phyloP scores from a whole-genome alignment of 2,888 invertebrate genomes.

The Tipula lateralis region DNA sequence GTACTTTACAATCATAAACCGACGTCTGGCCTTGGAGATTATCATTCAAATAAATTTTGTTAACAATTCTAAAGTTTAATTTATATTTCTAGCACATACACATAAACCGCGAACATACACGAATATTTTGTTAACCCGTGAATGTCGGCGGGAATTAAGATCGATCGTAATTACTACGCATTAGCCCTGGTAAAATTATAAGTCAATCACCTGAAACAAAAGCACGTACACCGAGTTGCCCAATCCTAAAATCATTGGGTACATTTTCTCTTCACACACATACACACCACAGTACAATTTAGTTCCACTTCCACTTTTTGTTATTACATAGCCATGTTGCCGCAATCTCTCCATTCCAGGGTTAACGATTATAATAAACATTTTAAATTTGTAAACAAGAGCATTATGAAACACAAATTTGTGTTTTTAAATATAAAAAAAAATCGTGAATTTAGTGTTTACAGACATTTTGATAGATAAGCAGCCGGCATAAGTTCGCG shows the following conservation, averaged over 20 bases:
- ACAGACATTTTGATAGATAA: neutral
- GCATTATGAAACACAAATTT: neutral
- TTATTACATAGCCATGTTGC: neutral
- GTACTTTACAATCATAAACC: neutral
- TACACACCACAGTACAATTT: neutral
- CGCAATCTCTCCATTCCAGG: neutral
- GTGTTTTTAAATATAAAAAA: neutral
- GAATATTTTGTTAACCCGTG: neutral
- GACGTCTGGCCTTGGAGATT: conserved; percentile 1
- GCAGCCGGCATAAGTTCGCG: neutral
- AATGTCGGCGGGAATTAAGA: neutral
- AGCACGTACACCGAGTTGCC: neutral
- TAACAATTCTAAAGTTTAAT: neutral
- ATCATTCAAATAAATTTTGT: neutral
- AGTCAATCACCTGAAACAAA: neutral
- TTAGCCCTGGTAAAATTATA: neutral
- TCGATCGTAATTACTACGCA: neutral
- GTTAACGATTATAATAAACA: neutral
- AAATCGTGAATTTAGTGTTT: neutral
- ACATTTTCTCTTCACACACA: neutral
- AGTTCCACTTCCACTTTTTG: neutral
- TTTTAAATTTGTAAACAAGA: neutral
- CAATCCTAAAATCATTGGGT: too few species aligned
- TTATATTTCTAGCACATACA: neutral
- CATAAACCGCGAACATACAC: neutral